A percentile compares a stretch with the other conserved stretches of the same genome.
phyloP scores from a whole-genome alignment of 1,140 invertebrate species.

The Zaprionus kolodkinae region DNA sequence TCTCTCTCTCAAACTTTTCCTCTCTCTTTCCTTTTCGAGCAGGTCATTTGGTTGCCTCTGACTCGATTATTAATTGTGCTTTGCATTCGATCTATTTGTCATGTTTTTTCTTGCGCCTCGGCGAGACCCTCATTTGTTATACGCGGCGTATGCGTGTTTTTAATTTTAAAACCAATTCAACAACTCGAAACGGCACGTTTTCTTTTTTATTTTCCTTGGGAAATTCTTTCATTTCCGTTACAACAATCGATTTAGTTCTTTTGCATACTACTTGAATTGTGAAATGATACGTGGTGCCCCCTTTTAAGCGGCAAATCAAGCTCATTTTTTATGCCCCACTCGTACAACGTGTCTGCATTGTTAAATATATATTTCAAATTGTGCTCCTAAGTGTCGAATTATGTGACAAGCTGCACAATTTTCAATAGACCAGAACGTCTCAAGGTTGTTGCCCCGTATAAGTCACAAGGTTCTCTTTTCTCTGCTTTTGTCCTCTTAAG shows the following conservation, averaged over 20 bases:
- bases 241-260: not conserved
- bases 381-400: constrained; percentile 34
- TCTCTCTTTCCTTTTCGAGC: not conserved
- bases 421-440: constrained; percentile 22
- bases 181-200: constrained; percentile 34
- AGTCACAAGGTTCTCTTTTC: not conserved
- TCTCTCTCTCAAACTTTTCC: not conserved
- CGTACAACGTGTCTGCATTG: constrained; percentile 32
- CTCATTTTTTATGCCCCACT: constrained; percentile 31
- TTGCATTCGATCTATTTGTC: constrained; percentile 51
- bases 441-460: constrained; percentile 8
- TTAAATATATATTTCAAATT: constrained; percentile 42
- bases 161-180: constrained; percentile 30
- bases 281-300: constrained; percentile 42
- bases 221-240: constrained; percentile 41
- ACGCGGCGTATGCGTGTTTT: constrained; percentile 48
- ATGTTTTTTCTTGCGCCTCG: constrained; percentile 31
- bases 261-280: constrained; percentile 31
- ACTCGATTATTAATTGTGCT: constrained; percentile 55
- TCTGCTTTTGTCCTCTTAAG: constrained; percentile 22
- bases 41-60: constrained; percentile 33
- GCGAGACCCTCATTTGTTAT: constrained; percentile 40
- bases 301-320: constrained; percentile 32
- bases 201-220: not conserved
- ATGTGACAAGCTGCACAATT: constrained; percentile 34